A percentile compares a stretch with the other conserved stretches of the same genome.
Evolutionary conservation across 2,113 vertebrate genomes (phyloP).

Genomic region (Mus musculus): DNA sequence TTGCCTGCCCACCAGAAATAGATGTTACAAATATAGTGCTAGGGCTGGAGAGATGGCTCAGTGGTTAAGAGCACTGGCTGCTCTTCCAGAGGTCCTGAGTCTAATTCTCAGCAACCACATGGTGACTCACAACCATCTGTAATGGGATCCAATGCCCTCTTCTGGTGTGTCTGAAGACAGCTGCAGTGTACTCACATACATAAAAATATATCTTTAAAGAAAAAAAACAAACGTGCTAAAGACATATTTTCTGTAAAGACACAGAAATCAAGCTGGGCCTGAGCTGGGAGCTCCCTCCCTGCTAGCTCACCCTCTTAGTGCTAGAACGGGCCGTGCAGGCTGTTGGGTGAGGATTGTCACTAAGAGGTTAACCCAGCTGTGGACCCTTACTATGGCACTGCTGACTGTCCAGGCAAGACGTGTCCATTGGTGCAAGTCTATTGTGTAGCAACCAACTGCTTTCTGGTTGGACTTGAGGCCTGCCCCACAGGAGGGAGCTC

Average conservation of each 20-base stretch:
- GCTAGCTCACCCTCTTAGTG: not conserved
- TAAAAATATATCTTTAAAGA: too few relatives aligned
- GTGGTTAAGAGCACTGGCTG: too few relatives aligned
- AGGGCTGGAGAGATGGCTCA: too few relatives aligned
- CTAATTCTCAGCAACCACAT: too few relatives aligned
- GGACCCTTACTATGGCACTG: not conserved
- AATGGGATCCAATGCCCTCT: too few relatives aligned
- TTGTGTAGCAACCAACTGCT: not conserved
- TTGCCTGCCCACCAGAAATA: not conserved
- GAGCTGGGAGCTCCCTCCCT: not conserved
- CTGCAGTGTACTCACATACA: too few relatives aligned
- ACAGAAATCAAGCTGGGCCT: not conserved
- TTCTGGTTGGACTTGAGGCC: not conserved
- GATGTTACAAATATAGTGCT: too few relatives aligned
- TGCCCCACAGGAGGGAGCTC: not conserved
- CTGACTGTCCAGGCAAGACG: not conserved
- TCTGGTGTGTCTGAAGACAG: too few relatives aligned
- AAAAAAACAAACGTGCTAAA: too few relatives aligned
- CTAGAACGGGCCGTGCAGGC: not conserved
- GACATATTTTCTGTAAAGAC: too few relatives aligned
- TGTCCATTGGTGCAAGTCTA: not conserved
- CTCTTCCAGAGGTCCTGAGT: too few relatives aligned
- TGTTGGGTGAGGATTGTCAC: not conserved
- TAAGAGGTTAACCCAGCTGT: not conserved
- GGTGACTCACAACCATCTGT: too few relatives aligned